Evolutionary conservation across 2,113 vertebrate genomes (phyloP).

Genomic region (Burhinus bistriatus): DNA sequence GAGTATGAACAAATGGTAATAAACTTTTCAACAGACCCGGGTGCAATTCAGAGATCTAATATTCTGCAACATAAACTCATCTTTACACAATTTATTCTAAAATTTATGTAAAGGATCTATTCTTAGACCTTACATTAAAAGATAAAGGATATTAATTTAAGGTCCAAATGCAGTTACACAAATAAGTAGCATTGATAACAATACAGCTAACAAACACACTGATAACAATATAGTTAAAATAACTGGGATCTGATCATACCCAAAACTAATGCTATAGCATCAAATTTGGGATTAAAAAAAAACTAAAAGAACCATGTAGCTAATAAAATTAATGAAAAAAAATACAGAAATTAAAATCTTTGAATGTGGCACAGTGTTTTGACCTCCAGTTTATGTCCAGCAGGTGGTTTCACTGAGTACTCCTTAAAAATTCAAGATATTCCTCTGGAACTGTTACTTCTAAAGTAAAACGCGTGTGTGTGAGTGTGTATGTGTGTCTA

Average conservation of each 20-base stretch:
- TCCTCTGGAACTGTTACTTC: not conserved
- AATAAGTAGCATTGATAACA: not conserved
- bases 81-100: not conserved
- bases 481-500: not conserved
- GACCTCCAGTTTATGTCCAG: not conserved
- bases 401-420: not conserved
- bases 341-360: not conserved
- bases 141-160: not conserved
- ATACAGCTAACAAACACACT: not conserved
- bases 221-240: not conserved
- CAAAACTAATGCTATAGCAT: not conserved
- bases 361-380: not conserved
- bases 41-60: not conserved
- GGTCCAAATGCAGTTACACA: not conserved
- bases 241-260: not conserved
- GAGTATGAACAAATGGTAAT: not conserved
- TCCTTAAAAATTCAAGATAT: not conserved
- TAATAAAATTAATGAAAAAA: not conserved
- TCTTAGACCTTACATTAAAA: not conserved
- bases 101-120: not conserved
- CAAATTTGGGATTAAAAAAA: not conserved
- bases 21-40: not conserved
- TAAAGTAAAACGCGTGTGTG: not conserved
- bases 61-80: not conserved
- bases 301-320: not conserved